Conservation (phyloP, 2,888 invertebrate genomes). For the Rhopalosiphum nymphaeae region DNA sequence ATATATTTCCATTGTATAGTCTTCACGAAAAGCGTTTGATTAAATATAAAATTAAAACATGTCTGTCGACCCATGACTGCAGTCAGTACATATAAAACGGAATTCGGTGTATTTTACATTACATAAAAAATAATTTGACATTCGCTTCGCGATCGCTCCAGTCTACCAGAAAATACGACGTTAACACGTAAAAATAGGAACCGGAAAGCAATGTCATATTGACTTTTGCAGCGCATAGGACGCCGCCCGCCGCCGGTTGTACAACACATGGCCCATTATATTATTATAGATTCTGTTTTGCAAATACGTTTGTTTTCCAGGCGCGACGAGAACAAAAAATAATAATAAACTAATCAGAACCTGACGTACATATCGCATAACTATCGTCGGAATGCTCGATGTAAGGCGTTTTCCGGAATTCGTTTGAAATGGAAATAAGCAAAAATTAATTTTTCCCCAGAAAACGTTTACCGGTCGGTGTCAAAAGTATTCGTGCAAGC, state of each 20-base stretch:
- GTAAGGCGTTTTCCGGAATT: not conserved
- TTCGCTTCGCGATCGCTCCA: not conserved
- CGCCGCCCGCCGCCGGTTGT: not conserved
- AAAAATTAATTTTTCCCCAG: slow-evolving; percentile 38
- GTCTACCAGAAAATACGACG: not conserved
- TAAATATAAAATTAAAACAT: not conserved
- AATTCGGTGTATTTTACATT: not conserved
- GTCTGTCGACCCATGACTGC: not conserved
- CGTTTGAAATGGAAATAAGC: slow-evolving; percentile 41
- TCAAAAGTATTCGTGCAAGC: slow-evolving; percentile 12
- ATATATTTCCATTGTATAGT: not conserved
- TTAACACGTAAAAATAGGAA: not conserved
- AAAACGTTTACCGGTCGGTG: not conserved
- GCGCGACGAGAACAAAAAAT: not conserved
- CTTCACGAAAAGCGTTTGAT: not conserved
- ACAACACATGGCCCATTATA: not conserved
- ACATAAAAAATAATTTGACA: not conserved
- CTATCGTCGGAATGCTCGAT: not conserved
- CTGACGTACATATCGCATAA: not conserved
- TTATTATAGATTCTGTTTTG: not conserved
- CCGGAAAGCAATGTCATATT: not conserved
- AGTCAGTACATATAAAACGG: not conserved
- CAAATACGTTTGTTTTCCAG: not conserved
- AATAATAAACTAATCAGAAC: not conserved
- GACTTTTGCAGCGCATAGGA: not conserved